phyloP scores from a whole-genome alignment of 2,888 invertebrate species.

The Branchellion lobata region DNA sequence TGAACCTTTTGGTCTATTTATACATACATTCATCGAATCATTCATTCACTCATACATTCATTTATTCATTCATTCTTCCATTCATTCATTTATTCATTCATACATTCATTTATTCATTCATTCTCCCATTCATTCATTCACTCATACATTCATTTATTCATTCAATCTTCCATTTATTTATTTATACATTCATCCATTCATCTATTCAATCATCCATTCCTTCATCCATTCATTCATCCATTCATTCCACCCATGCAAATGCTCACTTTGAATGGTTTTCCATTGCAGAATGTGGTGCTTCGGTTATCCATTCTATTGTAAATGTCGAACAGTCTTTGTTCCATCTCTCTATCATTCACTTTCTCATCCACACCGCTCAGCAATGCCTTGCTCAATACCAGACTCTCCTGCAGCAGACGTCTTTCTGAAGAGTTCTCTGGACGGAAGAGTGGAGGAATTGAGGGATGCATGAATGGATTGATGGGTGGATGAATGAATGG shows the following conservation, averaged over 20 bases:
- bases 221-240: background rate
- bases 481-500: background rate
- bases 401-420: constrained; percentile 76
- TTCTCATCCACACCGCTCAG: constrained; percentile 86
- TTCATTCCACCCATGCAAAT: too few species aligned
- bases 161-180: background rate
- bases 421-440: constrained; percentile 75
- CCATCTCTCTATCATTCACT: constrained; percentile 86
- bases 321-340: constrained; percentile 84
- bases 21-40: background rate
- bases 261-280: constrained; percentile 77
- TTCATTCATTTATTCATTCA: background rate
- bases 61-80: background rate
- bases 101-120: constrained; percentile 2
- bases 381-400: constrained; percentile 81
- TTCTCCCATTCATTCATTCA: background rate
- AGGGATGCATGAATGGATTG: background rate
- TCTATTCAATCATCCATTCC: background rate
- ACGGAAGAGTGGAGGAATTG: constrained; percentile 18
- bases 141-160: background rate
- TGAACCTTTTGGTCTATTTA: background rate
- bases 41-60: background rate
- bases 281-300: constrained; percentile 72
- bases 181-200: background rate
- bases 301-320: constrained; percentile 88